phyloP scores from a whole-genome alignment of 2,797 vertebrate species.

The Dicrostonyx torquatus region DNA sequence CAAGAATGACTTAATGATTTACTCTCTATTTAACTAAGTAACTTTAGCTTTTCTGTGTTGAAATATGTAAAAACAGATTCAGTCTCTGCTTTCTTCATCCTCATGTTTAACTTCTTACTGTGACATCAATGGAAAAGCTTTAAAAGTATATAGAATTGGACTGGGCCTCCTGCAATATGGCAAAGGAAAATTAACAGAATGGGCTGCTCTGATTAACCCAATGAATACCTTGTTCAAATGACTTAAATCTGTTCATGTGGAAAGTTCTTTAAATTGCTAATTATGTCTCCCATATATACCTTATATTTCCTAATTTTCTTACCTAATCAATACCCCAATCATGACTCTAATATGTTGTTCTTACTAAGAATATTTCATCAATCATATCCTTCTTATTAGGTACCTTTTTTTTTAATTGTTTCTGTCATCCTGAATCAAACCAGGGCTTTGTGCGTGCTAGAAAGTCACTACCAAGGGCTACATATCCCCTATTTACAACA shows the following conservation, averaged over 20 bases:
- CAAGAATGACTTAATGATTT: background rate
- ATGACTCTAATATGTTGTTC: background rate
- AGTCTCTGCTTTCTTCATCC: background rate
- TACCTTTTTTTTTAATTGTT: background rate
- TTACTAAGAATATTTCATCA: slow-evolving; percentile 25
- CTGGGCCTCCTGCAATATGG: background rate
- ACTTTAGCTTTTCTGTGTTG: background rate
- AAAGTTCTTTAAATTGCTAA: background rate
- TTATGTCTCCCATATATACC: background rate
- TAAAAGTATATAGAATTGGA: background rate
- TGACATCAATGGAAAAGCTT: background rate
- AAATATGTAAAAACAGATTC: background rate
- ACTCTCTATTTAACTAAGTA: background rate
- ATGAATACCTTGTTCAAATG: background rate
- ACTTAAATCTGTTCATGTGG: slow-evolving; percentile 14
- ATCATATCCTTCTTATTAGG: background rate
- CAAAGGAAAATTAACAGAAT: background rate
- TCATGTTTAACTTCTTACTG: background rate
- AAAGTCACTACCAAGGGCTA: background rate
- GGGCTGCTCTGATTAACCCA: background rate
- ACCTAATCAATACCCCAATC: background rate
- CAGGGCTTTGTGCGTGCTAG: background rate
- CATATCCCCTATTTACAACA: no score
- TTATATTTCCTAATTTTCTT: slow-evolving; percentile 3
- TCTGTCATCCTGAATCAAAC: background rate